Base-by-base conservation (phyloP, 1,140 invertebrate genomes). In the Panagrolaimus sp. region DNA sequence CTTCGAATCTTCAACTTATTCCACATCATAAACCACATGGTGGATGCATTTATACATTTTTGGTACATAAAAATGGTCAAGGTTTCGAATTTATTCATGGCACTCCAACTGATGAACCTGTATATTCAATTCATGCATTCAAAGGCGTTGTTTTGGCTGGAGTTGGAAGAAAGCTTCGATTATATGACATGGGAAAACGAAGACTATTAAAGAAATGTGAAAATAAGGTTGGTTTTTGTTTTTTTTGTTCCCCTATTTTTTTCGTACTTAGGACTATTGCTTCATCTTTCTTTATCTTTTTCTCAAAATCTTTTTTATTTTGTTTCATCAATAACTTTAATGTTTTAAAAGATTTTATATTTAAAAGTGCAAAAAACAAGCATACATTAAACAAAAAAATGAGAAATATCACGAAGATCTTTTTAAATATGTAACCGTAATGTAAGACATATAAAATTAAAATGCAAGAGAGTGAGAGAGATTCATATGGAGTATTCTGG, bases 121-220 rank as follows among this genome's bases (percentile, higher is more conserved):
- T 93, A 0, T 87, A 89, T 26, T 91, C 93, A 0, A 88, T 97
- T 65, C 92, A 90, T 76, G 86, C 90, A 0, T 96, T 97, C 84
- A 93, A 96, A 81, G 96, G 95, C 0, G 87, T 90, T 71, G 87
- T 96, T 1, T 83, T 98, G 1, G 90, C 96, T 1, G 94, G 94
- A 0, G 91, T 98, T 14, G 96, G 96, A 1, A 89, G 89, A 68
- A 90, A 92, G 85, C 84, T 98, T 7, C 86, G 96, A 68, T 88
- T 99, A 6, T 99, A 98, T 83, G 96, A 98, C 77, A 89, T 97
- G 79, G 96, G 96, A 47, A 95, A 94, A 79, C 94, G 96, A 83
- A 98, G 98, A 84, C 83, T 99, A 43, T 84, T 99, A 6, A 87
- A 94, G 46, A 99, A 99, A 85, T 98, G 96, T 86, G 96, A 99